Conservation (phyloP, 30 jellyfish, hydroid and myxozoan species). For the Pelagia noctiluca region DNA sequence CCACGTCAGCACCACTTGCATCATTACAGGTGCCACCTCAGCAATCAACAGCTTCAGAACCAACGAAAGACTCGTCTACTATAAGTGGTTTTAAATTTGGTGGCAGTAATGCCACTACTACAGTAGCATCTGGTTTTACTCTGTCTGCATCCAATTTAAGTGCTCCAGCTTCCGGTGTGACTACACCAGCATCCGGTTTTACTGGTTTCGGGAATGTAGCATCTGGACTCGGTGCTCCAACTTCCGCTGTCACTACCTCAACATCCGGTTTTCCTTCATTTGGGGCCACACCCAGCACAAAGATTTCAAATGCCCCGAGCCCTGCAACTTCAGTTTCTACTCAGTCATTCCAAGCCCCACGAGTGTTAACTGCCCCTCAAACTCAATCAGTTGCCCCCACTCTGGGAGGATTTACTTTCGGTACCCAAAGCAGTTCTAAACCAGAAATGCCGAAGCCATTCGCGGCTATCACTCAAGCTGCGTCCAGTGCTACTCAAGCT, state of each 20-base stretch:
- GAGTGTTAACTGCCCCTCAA: not conserved
- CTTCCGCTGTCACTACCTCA: not conserved
- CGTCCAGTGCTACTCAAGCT: not conserved
- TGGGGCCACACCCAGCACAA: not conserved
- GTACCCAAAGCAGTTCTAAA: not conserved
- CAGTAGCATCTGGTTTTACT: too few relatives aligned
- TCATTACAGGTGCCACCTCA: too few relatives aligned
- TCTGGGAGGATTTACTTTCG: constrained; percentile 26
- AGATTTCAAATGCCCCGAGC: not conserved
- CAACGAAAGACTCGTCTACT: too few relatives aligned
- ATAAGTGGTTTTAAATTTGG: too few relatives aligned
- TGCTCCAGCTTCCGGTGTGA: not conserved
- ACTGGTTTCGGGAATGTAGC: too few relatives aligned
- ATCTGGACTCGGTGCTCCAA: not conserved
- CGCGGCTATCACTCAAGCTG: not conserved
- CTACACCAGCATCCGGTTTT: not conserved
- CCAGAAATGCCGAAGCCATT: constrained; percentile 5
- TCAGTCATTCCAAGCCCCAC: not conserved
- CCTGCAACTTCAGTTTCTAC: not conserved
- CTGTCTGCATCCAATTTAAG: too few relatives aligned
- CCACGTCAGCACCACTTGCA: too few relatives aligned
- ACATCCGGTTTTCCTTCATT: not conserved
- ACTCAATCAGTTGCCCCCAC: not conserved
- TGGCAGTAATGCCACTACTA: too few relatives aligned
- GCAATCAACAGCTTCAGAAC: too few relatives aligned